Percentiles rank a stretch among this genome's conserved stretches.
phyloP scores from a whole-genome alignment of 2,797 vertebrate species.

The Myoxocephalus aenaeus region DNA sequence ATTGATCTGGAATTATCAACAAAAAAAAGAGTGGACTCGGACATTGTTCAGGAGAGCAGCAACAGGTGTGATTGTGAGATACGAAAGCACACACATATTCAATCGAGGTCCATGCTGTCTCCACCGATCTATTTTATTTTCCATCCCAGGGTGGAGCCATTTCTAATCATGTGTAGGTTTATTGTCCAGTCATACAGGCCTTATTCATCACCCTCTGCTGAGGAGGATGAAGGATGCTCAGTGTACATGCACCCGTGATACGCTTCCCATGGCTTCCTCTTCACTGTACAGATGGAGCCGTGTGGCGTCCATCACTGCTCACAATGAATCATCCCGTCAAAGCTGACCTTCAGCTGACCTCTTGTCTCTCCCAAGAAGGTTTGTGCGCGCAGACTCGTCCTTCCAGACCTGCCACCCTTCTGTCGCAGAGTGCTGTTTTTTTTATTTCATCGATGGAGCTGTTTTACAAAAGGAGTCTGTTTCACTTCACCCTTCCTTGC shows the following conservation, averaged over 20 bases:
- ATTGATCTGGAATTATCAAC: conserved; percentile 51
- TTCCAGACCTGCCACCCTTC: conserved; percentile 34
- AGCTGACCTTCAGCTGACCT: conserved; percentile 25
- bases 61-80: conserved; percentile 63
- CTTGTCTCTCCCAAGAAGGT: conserved; percentile 8
- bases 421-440: conserved; percentile 9
- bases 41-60: conserved; percentile 54
- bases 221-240: conserved; percentile 17
- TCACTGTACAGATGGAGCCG: conserved; percentile 15
- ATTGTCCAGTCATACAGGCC: neutral
- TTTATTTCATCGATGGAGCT: neutral
- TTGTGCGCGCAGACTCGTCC: conserved; percentile 4
- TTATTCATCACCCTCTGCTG: conserved; percentile 7
- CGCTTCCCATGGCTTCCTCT: conserved; percentile 6
- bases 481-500: neutral
- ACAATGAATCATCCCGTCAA: conserved; percentile 38
- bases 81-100: neutral
- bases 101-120: neutral
- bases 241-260: neutral
- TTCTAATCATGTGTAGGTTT: conserved; percentile 13
- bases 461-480: conserved; percentile 26
- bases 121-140: neutral
- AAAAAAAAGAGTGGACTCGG: conserved; percentile 44
- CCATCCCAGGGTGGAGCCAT: neutral
- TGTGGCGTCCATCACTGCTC: conserved; percentile 14